Evolutionary conservation across 2,113 vertebrate genomes (phyloP).

Genomic region (Serinus canaria): DNA sequence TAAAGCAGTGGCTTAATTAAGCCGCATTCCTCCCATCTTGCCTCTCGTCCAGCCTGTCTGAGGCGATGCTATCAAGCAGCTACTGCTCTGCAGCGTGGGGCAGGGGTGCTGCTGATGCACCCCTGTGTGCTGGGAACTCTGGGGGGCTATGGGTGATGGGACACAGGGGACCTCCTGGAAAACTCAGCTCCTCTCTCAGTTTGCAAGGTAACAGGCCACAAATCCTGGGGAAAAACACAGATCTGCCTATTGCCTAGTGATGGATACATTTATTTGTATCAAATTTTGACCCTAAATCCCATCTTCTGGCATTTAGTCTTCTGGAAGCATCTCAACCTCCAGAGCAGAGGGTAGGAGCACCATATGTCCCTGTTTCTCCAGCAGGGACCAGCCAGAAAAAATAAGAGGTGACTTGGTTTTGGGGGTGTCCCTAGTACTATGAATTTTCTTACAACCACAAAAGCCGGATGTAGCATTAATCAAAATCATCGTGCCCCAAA

Average conservation of each 20-base stretch:
- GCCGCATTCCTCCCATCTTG: conserved; percentile 47
- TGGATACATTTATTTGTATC: neutral
- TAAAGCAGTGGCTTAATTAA: conserved; percentile 58
- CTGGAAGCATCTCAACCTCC: rapidly evolving
- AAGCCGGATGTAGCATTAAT: neutral
- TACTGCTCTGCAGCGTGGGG: neutral
- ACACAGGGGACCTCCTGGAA: neutral
- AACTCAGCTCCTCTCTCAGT: neutral
- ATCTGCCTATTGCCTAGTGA: neutral
- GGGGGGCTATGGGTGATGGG: rapidly evolving
- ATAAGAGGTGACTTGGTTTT: neutral
- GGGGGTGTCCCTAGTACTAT: rapidly evolving
- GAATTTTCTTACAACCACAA: neutral
- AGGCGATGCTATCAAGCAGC: neutral
- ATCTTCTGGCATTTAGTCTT: neutral
- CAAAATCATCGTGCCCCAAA: neutral
- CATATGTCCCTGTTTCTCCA: neutral
- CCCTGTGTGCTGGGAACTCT: rapidly evolving
- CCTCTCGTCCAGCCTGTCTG: neutral
- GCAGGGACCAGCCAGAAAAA: neutral
- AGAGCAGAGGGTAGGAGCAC: neutral
- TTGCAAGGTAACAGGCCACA: neutral
- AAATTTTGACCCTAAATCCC: neutral
- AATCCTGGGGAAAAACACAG: neutral
- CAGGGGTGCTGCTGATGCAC: neutral